Evolutionary conservation across 2,113 vertebrate genomes (phyloP).

Genomic region (Quiscalus mexicanus): DNA sequence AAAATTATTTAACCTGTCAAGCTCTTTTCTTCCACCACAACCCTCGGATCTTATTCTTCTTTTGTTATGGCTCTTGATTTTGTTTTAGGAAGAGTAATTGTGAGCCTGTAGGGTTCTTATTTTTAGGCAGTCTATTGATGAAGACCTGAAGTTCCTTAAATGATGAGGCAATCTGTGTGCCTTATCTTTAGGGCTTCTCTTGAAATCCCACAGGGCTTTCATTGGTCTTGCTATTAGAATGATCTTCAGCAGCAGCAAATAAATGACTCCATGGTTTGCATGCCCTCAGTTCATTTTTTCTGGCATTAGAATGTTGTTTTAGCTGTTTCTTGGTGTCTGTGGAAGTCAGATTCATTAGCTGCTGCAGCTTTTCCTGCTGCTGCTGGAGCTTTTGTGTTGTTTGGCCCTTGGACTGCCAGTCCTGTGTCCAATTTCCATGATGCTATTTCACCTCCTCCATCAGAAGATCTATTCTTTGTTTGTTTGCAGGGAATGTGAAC

Average conservation of each 20-base stretch:
- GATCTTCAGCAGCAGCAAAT: neutral
- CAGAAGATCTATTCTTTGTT: neutral
- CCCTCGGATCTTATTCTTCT: neutral
- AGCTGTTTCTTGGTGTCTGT: neutral
- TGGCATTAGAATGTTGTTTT: neutral
- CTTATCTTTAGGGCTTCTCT: neutral
- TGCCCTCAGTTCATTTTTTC: neutral
- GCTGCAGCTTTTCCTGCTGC: neutral
- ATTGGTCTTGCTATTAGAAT: neutral
- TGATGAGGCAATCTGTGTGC: neutral
- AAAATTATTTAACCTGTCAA: conserved; percentile 56
- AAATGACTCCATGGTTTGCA: neutral
- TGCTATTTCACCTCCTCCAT: neutral
- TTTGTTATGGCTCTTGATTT: conserved; percentile 51
- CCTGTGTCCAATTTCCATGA: neutral
- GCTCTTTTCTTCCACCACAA: conserved; percentile 34
- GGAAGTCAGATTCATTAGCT: neutral
- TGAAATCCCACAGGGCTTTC: neutral
- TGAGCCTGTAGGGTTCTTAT: neutral
- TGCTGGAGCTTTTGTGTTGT: neutral
- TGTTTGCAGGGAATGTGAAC: neutral
- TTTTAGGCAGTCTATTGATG: neutral
- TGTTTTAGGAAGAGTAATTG: conserved; percentile 46
- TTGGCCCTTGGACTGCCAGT: neutral
- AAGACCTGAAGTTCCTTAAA: conserved; percentile 5